Evolutionary conservation across 2,888 invertebrate species (phyloP).

Genomic region (Rhagophthalmus giganteus): DNA sequence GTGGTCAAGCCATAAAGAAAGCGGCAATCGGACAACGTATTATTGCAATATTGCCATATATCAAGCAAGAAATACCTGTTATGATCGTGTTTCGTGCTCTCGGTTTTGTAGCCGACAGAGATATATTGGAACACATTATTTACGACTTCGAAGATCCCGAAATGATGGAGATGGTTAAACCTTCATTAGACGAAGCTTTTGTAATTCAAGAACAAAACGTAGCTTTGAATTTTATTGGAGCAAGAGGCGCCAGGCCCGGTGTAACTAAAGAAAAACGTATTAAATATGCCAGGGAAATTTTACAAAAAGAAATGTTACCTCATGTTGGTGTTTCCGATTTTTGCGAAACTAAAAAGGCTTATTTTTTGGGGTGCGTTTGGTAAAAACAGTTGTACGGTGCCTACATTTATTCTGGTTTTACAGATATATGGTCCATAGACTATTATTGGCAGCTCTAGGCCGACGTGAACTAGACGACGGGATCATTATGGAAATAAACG

Average conservation of each 20-base stretch:
- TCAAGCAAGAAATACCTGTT: constrained; percentile 99
- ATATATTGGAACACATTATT: constrained; percentile 98
- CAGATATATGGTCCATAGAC: constrained; percentile 97
- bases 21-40: constrained; percentile 98
- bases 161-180: constrained; percentile 99
- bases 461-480: constrained; percentile 97
- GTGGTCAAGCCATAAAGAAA: constrained; percentile 98
- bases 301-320: constrained; percentile 99
- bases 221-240: constrained; percentile 97
- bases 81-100: constrained; percentile 98
- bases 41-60: constrained; percentile 96
- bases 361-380: constrained; percentile 94
- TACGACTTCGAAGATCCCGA: constrained; percentile 99
- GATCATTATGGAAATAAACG: constrained; percentile 99
- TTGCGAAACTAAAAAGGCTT: constrained; percentile 99
- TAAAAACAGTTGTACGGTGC: too few species aligned
- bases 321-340: constrained; percentile 99
- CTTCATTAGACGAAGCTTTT: constrained; percentile 98
- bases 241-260: constrained; percentile 95
- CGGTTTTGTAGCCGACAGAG: constrained; percentile 97
- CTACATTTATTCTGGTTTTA: too few species aligned
- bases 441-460: constrained; percentile 90
- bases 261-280: constrained; percentile 99
- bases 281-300: constrained; percentile 98
- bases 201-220: constrained; percentile 99